Conservation (phyloP, 2,113 vertebrate genomes). For the Cichladusa arquata region DNA sequence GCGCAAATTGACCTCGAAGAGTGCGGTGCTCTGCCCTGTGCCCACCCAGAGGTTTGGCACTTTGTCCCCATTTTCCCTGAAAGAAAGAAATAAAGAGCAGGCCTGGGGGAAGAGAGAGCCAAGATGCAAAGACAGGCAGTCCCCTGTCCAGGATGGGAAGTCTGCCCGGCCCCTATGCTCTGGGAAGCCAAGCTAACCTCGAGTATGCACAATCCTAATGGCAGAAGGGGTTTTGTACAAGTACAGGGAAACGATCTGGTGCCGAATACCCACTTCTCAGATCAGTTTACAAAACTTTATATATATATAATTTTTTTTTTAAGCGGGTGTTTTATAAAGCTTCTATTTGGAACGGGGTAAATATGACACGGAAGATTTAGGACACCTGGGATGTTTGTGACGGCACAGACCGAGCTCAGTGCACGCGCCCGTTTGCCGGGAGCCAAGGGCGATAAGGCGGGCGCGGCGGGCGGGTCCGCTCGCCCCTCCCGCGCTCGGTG, state of each 20-base stretch:
- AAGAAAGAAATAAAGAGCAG: neutral
- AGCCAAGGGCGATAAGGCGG: neutral
- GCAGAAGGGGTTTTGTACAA: neutral
- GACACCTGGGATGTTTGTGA: neutral
- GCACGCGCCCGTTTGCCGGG: too few species aligned
- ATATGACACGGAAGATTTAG: too few species aligned
- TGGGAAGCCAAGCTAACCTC: accelerated
- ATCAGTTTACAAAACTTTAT: neutral
- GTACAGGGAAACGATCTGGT: accelerated
- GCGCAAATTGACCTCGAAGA: accelerated
- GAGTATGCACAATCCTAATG: accelerated
- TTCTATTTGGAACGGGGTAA: neutral
- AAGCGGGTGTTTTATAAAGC: neutral
- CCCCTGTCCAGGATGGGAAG: accelerated
- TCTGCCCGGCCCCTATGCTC: accelerated
- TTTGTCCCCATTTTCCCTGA: neutral
- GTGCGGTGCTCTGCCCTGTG: accelerated
- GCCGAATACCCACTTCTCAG: accelerated
- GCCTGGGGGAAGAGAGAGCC: neutral
- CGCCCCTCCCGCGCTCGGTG: too few species aligned
- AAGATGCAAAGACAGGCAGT: neutral
- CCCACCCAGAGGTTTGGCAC: accelerated
- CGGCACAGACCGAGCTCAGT: neutral
- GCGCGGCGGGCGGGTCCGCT: accelerated
- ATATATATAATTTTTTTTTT: too few species aligned